These are phyloP conservation scores for Limenitis camilla DNA, from an alignment of 2,888 invertebrate species.

Conservation along the genomic window DNA sequence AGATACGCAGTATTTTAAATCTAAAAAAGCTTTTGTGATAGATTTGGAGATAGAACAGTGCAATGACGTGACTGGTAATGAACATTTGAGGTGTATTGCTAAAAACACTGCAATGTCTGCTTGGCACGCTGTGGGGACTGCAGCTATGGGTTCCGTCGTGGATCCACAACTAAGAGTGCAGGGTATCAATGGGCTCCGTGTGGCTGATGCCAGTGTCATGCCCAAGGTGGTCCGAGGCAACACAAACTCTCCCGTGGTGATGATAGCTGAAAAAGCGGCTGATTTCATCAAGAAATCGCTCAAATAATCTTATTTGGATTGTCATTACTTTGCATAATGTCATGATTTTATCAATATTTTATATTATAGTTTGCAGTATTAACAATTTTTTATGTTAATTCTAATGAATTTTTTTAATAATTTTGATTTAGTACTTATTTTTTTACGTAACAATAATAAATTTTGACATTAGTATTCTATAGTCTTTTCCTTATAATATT, in stretches of 20 bases:
- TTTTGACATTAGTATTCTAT: no score
- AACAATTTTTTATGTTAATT: no score
- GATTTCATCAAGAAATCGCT: constrained; percentile 45
- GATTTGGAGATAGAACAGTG: constrained; percentile 40
- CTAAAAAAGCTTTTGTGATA: constrained; percentile 39
- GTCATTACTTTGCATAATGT: background rate
- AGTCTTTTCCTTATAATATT: no score
- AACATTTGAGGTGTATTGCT: constrained; percentile 61
- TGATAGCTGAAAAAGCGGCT: constrained; percentile 58
- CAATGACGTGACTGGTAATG: constrained; percentile 32
- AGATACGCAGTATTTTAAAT: constrained; percentile 42
- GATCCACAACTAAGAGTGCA: constrained; percentile 40
- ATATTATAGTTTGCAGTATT: no score
- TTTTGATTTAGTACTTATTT: no score
- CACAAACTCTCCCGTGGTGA: constrained; percentile 57
- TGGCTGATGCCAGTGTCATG: constrained; percentile 59
- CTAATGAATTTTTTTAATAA: no score
- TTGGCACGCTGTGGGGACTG: constrained; percentile 60
- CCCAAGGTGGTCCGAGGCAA: constrained; percentile 51
- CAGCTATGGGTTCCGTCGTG: constrained; percentile 51
- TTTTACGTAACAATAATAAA: no score
- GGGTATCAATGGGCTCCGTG: constrained; percentile 42
- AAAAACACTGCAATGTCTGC: constrained; percentile 46
- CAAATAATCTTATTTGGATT: background rate
- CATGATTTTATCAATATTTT: background rate